Evolutionary conservation across 2,797 vertebrate species (phyloP), one percentile per base, ranked within the genome.

Genomic region (Erethizon dorsatum): DNA sequence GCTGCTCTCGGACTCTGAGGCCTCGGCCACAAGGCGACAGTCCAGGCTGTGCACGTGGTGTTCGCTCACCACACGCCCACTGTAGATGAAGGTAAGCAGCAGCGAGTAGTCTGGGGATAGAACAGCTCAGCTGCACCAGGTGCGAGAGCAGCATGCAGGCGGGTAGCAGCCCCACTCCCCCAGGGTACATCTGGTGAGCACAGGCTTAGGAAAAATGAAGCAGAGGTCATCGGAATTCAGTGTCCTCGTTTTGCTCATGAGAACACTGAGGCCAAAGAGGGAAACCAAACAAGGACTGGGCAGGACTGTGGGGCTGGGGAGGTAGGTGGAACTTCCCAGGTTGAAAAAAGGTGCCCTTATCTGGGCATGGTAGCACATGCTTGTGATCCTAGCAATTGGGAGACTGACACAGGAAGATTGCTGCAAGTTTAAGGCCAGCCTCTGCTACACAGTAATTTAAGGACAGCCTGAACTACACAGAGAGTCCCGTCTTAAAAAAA

Each of bases 31-130:
- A 0, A 99, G 96, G 0, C 99, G 98, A 67, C 94, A 96, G 98
- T 99, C 99, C 0, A 97, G 96, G 50, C 98, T 98, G 2, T 96
- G 97, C 87, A 99, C 98, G 6, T 98, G 97, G 3, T 96, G 95
- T 1, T 20, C 77, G 0, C 98, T 96, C 0, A 99, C 99, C 95
- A 99, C 98, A 1, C 97, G 95, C 0, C 99, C 99, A 0, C 98
- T 54, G 88, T 99, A 99, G 86, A 98, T 97, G 92, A 99, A 97
- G 3, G 93, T 98, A 73, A 99, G 97, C 1, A 59, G 87, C 97
- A 99, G 98, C 0, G 99, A 99, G 97, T 98, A 99, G 87, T 98
- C 97, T 99, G 97, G 5, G 52, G 86, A 88, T 31, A 88, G 80
- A 93, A 73, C 0, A 24, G 69, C 22, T 5, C 45, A 65, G 37